Evolutionary conservation across 2,888 invertebrate species (phyloP).

Genomic region (Hemithea aestivaria): DNA sequence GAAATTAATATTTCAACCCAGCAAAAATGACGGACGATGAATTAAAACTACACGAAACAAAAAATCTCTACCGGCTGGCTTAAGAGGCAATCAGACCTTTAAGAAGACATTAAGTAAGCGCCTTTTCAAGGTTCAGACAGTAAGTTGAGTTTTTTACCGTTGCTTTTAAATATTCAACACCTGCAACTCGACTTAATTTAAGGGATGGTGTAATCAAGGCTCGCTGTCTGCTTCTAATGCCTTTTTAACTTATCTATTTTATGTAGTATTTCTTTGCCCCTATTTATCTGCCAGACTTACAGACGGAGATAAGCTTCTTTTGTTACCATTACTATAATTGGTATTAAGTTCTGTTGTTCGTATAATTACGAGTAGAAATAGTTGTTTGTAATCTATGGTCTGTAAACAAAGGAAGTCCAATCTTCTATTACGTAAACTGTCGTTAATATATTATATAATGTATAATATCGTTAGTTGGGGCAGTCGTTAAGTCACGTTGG

Average conservation of each 20-base stretch:
- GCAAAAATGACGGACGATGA: no score
- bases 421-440: no score
- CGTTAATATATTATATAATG: no score
- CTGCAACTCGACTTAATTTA: conserved; percentile 52
- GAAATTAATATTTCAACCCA: neutral
- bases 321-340: conserved; percentile 4
- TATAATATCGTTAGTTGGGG: no score
- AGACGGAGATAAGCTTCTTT: conserved; percentile 6
- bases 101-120: conserved; percentile 4
- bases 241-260: conserved; percentile 42
- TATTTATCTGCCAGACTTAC: conserved; percentile 7
- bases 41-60: no score
- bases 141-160: conserved; percentile 23
- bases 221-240: conserved; percentile 46
- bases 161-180: conserved; percentile 55
- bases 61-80: conserved; percentile 2
- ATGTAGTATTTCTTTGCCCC: conserved; percentile 15
- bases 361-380: no score
- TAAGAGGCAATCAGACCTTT: conserved; percentile 5
- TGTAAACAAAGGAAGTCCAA: no score
- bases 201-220: conserved; percentile 49
- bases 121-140: conserved; percentile 15
- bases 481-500: no score
- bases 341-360: neutral
- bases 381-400: no score